Evolutionary conservation across 1,140 invertebrate genomes (phyloP).

Genomic region (Neuroterus valhalla): DNA sequence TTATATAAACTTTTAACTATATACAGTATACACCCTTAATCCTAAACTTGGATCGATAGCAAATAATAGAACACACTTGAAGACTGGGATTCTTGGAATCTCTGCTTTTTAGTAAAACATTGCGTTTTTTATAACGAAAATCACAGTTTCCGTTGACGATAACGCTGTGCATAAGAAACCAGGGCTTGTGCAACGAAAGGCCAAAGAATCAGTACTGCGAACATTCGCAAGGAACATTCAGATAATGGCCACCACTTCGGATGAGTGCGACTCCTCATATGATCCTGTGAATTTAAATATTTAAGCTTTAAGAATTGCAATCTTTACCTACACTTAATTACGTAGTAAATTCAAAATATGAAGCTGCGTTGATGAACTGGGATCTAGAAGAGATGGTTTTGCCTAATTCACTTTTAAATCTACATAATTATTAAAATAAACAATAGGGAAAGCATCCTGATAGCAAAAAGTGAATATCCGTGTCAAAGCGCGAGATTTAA

Average conservation of each 20-base stretch:
- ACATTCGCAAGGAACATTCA: conserved; percentile 76
- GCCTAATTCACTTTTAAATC: no score
- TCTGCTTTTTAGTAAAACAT: neutral
- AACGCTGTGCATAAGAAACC: conserved; percentile 62
- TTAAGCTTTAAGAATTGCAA: no score
- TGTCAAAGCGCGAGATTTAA: no score
- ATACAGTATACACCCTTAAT: conserved; percentile 6
- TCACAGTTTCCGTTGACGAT: conserved; percentile 69
- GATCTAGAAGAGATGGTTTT: no score
- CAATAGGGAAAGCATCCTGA: no score
- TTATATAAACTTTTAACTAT: conserved; percentile 26
- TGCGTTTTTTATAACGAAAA: conserved; percentile 41
- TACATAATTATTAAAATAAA: no score
- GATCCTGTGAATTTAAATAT: conserved; percentile 48
- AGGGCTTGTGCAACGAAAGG: conserved; percentile 76
- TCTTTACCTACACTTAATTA: no score
- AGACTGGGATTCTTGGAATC: neutral
- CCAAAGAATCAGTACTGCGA: conserved; percentile 77
- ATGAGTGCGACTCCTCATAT: conserved; percentile 47
- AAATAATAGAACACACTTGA: conserved; percentile 11
- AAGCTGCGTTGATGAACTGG: no score
- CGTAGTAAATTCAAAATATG: no score
- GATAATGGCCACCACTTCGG: conserved; percentile 76
- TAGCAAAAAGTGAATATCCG: no score
- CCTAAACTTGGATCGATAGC: neutral